These are phyloP conservation scores for Scatophagus argus DNA, from an alignment of 2,113 vertebrate species.

Conservation along the genomic window DNA sequence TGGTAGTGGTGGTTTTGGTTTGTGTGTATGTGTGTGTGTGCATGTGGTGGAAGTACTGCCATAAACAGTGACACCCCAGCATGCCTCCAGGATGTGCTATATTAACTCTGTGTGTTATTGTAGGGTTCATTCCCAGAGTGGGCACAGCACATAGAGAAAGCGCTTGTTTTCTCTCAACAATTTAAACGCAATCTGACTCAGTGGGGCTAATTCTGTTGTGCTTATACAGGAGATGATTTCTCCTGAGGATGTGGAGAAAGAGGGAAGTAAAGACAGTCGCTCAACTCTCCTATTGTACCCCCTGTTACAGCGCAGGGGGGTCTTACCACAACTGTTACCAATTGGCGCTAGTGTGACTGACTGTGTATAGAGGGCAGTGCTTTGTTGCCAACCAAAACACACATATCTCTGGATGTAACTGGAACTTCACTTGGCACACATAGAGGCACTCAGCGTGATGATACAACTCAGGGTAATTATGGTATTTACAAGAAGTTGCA, in stretches of 20 bases:
- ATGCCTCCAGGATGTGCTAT: conserved; percentile 72
- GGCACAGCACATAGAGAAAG: conserved; percentile 75
- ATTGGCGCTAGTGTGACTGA: conserved; percentile 84
- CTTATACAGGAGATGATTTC: conserved; percentile 92
- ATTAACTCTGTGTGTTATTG: conserved; percentile 81
- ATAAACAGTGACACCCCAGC: conserved; percentile 66
- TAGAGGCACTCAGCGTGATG: conserved; percentile 83
- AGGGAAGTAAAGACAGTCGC: conserved; percentile 52
- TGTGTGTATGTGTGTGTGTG: conserved; percentile 31
- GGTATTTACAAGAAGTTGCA: conserved; percentile 84
- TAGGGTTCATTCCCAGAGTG: conserved; percentile 77
- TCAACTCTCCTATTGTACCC: conserved; percentile 63
- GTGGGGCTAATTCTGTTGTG: conserved; percentile 87
- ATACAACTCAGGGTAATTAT: conserved; percentile 86
- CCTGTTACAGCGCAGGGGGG: conserved; percentile 53
- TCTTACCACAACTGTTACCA: conserved; percentile 91
- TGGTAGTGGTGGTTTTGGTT: conserved; percentile 25
- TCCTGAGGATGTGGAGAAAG: conserved; percentile 79
- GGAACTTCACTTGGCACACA: conserved; percentile 86
- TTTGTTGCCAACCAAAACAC: conserved; percentile 91
- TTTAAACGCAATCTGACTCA: conserved; percentile 85
- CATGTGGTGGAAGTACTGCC: conserved; percentile 41
- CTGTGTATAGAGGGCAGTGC: conserved; percentile 73
- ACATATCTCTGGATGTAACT: conserved; percentile 82
- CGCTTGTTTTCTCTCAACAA: conserved; percentile 83